phyloP scores from a whole-genome alignment of 1,140 invertebrate genomes.

The Telenomus remus region DNA sequence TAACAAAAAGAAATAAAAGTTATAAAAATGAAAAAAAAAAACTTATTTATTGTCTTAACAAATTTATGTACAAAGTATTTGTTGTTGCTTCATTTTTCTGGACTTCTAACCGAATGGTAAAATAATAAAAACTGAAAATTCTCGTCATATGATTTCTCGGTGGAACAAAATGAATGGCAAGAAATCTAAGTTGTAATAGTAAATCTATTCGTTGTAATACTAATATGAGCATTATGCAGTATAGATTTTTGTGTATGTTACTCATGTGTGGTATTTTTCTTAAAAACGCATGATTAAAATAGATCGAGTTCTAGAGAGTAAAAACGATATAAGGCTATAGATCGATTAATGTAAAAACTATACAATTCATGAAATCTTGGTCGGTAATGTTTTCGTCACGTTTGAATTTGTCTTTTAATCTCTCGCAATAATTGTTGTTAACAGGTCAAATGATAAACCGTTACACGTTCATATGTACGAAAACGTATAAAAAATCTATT shows the following conservation, averaged over 20 bases:
- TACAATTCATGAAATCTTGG: slow-evolving; percentile 63
- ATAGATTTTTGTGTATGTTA: slow-evolving; percentile 68
- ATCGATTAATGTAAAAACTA: slow-evolving; percentile 67
- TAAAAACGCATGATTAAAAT: slow-evolving; percentile 68
- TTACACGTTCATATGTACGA: slow-evolving; percentile 6
- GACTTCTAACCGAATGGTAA: slow-evolving; percentile 5
- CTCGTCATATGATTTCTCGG: slow-evolving; percentile 28
- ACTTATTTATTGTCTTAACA: neutral
- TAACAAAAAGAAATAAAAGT: neutral
- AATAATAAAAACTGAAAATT: slow-evolving; percentile 28
- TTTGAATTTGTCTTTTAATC: slow-evolving; percentile 14
- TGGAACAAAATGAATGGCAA: slow-evolving; percentile 49
- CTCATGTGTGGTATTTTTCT: slow-evolving; percentile 63
- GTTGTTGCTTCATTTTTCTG: neutral
- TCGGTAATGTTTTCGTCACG: slow-evolving; percentile 31
- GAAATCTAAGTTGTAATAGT: slow-evolving; percentile 63
- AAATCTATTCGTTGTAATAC: slow-evolving; percentile 74
- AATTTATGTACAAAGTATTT: slow-evolving; percentile 1
- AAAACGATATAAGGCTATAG: slow-evolving; percentile 66
- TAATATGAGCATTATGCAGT: slow-evolving; percentile 74
- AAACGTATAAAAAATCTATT: slow-evolving; percentile 43
- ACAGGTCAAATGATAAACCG: neutral
- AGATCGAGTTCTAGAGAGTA: slow-evolving; percentile 64
- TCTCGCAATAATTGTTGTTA: slow-evolving; percentile 62
- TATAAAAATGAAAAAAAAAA: no score